Evolutionary conservation across 2,888 invertebrate genomes (phyloP), one percentile per base, ranked within the genome.

Genomic region (Itoplectis maculator): DNA sequence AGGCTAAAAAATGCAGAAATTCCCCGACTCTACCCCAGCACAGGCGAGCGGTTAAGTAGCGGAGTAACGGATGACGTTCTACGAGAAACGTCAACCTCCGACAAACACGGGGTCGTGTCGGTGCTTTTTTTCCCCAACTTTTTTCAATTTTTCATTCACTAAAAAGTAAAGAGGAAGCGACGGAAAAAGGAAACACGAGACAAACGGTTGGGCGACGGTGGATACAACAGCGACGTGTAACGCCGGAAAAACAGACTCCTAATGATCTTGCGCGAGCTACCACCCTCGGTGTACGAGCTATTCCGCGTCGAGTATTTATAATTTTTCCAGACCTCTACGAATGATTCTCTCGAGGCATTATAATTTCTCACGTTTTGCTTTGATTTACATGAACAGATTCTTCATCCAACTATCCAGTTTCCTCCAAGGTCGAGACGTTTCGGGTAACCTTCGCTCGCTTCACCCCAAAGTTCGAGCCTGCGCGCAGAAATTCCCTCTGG

Each of bases 271-370:
- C n/a, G 35, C 35, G 13, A 15, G 13, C 35, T 35, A 1, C n/a
- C n/a, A 6, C 11, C 7, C 15, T 35, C 35, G 7, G 15, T 29
- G 13, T 29, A 56, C 56, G 29, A 5, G 5, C 35, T 47, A 13
- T n/a, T 47, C 5, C n/a, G 47, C n/a, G n/a, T n/a, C n/a, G n/a
- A 47, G n/a, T 47, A 47, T 47, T 47, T n/a, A n/a, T n/a, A n/a
- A n/a, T n/a, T n/a, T 47, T 47, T 47, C n/a, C 29, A 29, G 29
- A 5, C 29, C 5, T 29, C 29, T n/a, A 29, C 29, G 5, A 29
- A 2, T 29, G 5, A 29, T 86, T 80, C 81, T 80, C 87, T 85
- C 88, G 88, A 29, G 29, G 29, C 29, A 29, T 5, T 29, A 29
- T 29, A 29, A 5, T 2, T 29, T 29, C 5, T 29, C 5, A 29